Conservation (phyloP, 2,113 vertebrate genomes). For the Dicrurus megarhynchus region DNA sequence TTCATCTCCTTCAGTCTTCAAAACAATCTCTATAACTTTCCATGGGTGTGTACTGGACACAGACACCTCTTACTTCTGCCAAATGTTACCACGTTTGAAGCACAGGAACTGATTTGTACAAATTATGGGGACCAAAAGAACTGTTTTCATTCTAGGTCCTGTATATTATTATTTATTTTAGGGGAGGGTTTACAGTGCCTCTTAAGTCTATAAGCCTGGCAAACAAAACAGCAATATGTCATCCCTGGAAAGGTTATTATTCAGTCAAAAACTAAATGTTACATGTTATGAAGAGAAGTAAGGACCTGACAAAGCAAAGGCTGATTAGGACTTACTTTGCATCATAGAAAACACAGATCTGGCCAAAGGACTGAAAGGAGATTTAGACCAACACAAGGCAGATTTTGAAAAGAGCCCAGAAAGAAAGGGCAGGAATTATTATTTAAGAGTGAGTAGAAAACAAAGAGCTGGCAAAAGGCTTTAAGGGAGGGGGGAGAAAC, state of each 20-base stretch:
- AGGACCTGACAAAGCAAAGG: background rate
- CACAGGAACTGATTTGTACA: background rate
- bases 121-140: background rate
- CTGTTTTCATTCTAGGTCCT: background rate
- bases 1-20: slow-evolving; percentile 31
- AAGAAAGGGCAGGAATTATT: background rate
- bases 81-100: background rate
- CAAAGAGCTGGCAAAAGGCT: background rate
- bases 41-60: background rate
- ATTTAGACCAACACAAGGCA: background rate
- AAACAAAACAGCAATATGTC: background rate
- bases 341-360: background rate
- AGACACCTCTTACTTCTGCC: background rate
- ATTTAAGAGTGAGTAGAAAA: background rate
- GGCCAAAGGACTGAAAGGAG: background rate
- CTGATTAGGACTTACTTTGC: background rate
- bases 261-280: background rate
- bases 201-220: background rate
- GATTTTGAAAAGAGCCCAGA: background rate
- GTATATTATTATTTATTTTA: background rate
- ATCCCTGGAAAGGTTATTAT: background rate
- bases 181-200: background rate
- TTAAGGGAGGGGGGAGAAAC: background rate
- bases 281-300: background rate
- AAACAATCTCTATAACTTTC: background rate